Conservation (phyloP, 2,797 vertebrate species). For the Poecilia gillii region DNA sequence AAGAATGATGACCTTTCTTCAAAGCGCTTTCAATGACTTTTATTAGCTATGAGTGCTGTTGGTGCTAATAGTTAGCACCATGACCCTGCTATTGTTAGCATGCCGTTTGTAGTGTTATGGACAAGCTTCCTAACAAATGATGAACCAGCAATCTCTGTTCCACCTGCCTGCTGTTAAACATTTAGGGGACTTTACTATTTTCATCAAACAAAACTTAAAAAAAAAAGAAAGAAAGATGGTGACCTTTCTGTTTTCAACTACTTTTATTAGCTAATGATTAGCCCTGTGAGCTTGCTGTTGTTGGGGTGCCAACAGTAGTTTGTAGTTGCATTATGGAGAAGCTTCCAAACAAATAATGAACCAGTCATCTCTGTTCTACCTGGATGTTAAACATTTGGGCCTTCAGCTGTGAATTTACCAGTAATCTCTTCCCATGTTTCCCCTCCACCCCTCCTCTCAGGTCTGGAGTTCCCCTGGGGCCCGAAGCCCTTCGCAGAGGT, state of each 20-base stretch:
- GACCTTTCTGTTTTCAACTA: not conserved
- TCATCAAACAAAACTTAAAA: too few relatives aligned
- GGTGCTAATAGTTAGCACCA: too few relatives aligned
- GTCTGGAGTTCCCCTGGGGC: constrained; percentile 98
- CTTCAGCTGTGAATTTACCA: constrained; percentile 2
- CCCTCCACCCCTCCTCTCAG: constrained; percentile 71
- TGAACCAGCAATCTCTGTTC: not conserved
- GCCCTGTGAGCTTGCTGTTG: too few relatives aligned
- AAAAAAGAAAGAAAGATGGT: too few relatives aligned
- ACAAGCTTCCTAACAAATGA: not conserved
- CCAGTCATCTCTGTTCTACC: not conserved
- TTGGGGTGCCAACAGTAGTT: not conserved
- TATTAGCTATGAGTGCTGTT: not conserved
- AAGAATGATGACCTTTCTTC: too few relatives aligned
- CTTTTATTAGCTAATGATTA: not conserved
- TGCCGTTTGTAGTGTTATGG: not conserved
- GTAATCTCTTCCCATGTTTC: constrained; percentile 9
- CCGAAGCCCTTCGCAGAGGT: constrained; percentile 97
- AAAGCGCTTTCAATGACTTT: not conserved
- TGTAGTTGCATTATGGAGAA: not conserved
- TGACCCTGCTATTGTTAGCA: not conserved
- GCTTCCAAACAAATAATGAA: not conserved
- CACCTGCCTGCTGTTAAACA: not conserved
- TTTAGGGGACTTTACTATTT: not conserved
- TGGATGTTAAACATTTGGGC: not conserved